Conservation (phyloP, 2,797 vertebrate species). For the Aplochiton taeniatus region DNA sequence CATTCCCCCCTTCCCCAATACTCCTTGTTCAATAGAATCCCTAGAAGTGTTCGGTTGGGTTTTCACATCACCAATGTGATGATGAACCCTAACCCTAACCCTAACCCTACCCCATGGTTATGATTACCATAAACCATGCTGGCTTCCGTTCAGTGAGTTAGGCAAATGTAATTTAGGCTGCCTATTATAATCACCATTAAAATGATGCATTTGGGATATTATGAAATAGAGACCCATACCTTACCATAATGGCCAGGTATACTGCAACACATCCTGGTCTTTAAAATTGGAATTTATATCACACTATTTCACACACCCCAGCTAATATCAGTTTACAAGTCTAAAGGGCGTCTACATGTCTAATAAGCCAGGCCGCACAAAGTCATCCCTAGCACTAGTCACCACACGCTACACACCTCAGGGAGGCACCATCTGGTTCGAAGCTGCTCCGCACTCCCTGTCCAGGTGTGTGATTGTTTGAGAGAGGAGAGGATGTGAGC, state of each 20-base stretch:
- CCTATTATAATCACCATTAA: neutral
- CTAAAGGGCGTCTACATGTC: too few species aligned
- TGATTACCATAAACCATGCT: constrained; percentile 40
- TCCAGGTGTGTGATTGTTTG: neutral
- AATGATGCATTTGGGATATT: too few species aligned
- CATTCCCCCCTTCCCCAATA: neutral
- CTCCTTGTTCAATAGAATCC: constrained; percentile 11
- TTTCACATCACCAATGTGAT: constrained; percentile 21
- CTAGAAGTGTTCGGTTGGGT: constrained; percentile 37
- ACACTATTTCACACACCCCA: too few species aligned
- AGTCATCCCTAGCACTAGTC: neutral
- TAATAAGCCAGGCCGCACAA: neutral
- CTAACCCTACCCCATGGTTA: too few species aligned
- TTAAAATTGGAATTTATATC: neutral
- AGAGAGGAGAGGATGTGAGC: too few species aligned
- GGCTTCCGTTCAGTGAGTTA: too few species aligned
- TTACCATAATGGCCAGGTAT: too few species aligned
- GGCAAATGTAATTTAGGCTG: constrained; percentile 34
- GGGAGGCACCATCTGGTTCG: constrained; percentile 11
- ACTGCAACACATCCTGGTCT: neutral
- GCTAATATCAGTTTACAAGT: too few species aligned
- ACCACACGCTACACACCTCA: neutral
- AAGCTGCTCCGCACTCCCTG: neutral
- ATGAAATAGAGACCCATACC: too few species aligned
- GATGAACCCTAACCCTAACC: too few species aligned